These are phyloP conservation scores for Therioaphis trifolii DNA, from an alignment of 2,888 invertebrate species.

Conservation along the genomic window DNA sequence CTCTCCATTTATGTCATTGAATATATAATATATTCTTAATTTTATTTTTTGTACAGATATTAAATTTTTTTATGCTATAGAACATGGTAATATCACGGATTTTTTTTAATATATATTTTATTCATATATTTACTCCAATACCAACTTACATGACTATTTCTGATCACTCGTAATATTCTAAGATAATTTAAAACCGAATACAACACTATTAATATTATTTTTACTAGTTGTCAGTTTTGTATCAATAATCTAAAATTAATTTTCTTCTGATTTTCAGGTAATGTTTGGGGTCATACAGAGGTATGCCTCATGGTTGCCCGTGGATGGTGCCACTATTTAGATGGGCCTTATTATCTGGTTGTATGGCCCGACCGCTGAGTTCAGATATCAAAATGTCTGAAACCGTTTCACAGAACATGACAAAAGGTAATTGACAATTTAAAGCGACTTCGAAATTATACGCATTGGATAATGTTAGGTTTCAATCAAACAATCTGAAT, in stretches of 20 bases:
- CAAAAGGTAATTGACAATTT: conserved; percentile 47
- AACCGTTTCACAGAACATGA: conserved; percentile 31
- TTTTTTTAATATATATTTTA: too few species aligned
- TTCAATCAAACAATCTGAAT: conserved; percentile 13
- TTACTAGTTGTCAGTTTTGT: too few species aligned
- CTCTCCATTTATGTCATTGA: too few species aligned
- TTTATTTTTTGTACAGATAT: too few species aligned
- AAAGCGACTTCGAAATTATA: background rate
- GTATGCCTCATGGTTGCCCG: conserved; percentile 63
- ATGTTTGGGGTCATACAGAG: conserved; percentile 57
- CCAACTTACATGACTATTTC: too few species aligned
- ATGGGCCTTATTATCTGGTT: conserved; percentile 57
- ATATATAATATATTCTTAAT: too few species aligned
- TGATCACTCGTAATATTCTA: too few species aligned
- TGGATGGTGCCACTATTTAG: conserved; percentile 55
- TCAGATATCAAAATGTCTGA: conserved; percentile 25
- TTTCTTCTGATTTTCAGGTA: conserved; percentile 19
- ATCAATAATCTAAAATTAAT: background rate
- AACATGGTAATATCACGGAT: too few species aligned
- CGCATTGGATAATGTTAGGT: background rate
- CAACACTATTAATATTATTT: too few species aligned
- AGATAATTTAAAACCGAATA: too few species aligned
- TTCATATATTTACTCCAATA: too few species aligned
- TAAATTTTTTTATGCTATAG: too few species aligned
- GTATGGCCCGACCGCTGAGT: conserved; percentile 55